A percentile compares a stretch with the other conserved stretches of the same genome.
Evolutionary conservation across 2,888 invertebrate species (phyloP).

Genomic region (Ctena decussata): DNA sequence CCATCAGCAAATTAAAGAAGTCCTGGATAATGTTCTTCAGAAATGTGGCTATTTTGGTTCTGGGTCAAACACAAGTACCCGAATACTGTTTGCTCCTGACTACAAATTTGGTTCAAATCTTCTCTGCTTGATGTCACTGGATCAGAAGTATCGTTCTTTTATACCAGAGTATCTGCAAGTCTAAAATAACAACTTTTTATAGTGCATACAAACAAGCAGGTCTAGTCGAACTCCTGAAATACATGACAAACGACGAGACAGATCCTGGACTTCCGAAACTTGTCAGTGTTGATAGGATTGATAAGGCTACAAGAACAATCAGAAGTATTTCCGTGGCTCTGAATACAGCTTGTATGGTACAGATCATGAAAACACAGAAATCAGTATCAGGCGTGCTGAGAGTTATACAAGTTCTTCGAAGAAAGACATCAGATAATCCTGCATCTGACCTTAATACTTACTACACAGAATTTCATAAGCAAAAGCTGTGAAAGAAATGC

Average conservation of each 20-base stretch:
- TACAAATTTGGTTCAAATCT: conserved; percentile 50
- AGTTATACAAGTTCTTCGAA: not conserved
- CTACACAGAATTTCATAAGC: not conserved
- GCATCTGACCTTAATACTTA: not conserved
- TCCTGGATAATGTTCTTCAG: not conserved
- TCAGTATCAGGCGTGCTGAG: not conserved
- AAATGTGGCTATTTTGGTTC: conserved; percentile 11
- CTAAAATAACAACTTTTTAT: conserved; percentile 40
- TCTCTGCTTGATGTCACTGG: conserved; percentile 17
- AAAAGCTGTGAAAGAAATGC: not conserved
- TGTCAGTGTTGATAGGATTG: conserved; percentile 28
- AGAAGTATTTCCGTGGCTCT: conserved; percentile 25
- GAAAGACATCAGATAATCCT: not conserved
- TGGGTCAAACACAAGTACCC: not conserved
- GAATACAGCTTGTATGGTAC: conserved; percentile 11
- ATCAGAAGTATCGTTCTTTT: conserved; percentile 29
- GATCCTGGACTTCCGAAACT: conserved; percentile 16
- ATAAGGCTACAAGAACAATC: conserved; percentile 35
- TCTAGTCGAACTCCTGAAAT: conserved; percentile 39
- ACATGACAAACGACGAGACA: conserved; percentile 33
- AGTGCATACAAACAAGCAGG: conserved; percentile 51
- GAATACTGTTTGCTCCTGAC: conserved; percentile 57
- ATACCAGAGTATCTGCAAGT: conserved; percentile 57
- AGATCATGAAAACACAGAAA: not conserved
- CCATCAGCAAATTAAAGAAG: not conserved